Evolutionary conservation across 2,797 vertebrate species (phyloP), one percentile per base, ranked within the genome.

Genomic region (Smutsia temminckii): DNA sequence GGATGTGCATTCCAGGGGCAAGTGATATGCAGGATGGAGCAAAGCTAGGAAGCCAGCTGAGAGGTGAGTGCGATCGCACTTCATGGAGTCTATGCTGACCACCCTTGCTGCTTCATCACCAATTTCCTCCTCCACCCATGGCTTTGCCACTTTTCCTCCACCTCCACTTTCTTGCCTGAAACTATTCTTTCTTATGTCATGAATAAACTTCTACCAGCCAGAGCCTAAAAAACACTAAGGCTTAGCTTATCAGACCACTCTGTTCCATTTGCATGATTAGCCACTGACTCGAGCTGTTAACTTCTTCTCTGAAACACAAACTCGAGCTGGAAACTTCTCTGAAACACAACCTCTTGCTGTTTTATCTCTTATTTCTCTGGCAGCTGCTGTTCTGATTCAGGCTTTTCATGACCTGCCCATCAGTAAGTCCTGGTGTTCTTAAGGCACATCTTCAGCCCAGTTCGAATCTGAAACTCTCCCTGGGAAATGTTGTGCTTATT

Each of bases 401-500:
- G 42, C 12, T 51, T 40, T 64, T 40, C 40, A 27, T 37, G 20
- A 61, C 51, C 66, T 72, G 61, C 32, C 59, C 61, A 1, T 53
- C 66, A 55, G 6, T 42, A 64, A 46, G 40, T n/a, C 25, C 53
- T 8, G 12, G 68, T 74, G 53, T 72, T 69, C 86, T 21, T 29
- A 51, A 61, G 77, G 68, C 4, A 0, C 32, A 3, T 32, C 32
- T 53, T 49, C n/a, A 42, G 46, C 63, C 34, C 40, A 2, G 34
- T 72, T 79, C 68, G 61, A 27, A 75, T 34, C 29, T 75, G 55
- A 85, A 55, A 79, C 20, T 63, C 71, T 64, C 29, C 21, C 25
- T 80, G 64, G 57, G 46, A 74, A 87, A 51, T 46, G 51, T 23
- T 51, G 78, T 92, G 32, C 57, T 72, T 92, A 46, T n/a, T 64